Conservation (phyloP, 64 coral and sea anemone species). For the Porites australiensis region DNA sequence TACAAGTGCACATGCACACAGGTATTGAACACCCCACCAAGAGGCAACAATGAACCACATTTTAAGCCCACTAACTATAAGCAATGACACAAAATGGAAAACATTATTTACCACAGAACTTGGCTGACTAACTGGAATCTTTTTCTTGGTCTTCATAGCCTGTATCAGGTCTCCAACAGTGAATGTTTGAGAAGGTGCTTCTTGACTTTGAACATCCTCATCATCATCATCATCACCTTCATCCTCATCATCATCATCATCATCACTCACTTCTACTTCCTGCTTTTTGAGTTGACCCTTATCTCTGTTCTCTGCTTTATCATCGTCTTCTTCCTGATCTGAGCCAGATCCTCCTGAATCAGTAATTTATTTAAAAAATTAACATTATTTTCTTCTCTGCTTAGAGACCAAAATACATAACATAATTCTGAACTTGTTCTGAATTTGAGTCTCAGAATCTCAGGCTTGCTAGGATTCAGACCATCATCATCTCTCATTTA, state of each 20-base stretch:
- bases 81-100: not conserved
- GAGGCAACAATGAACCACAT: too few species aligned
- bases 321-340: slow-evolving; percentile 39
- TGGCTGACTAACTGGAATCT: slow-evolving; percentile 9
- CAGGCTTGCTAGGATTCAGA: too few species aligned
- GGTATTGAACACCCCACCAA: too few species aligned
- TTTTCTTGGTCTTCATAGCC: slow-evolving; percentile 69
- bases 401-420: not conserved
- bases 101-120: slow-evolving; percentile 38
- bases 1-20: too few species aligned
- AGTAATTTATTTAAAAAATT: not conserved
- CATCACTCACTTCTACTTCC: slow-evolving; percentile 34
- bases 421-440: not conserved
- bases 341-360: slow-evolving; percentile 31
- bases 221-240: slow-evolving; percentile 65
- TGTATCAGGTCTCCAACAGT: slow-evolving; percentile 67
- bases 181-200: not conserved
- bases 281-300: not conserved
- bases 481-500: too few species aligned
- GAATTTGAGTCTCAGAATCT: too few species aligned
- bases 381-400: too few species aligned
- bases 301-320: not conserved
- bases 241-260: slow-evolving; percentile 49
- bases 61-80: too few species aligned
- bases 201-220: slow-evolving; percentile 15